Conservation (phyloP, 2,797 vertebrate species). For the Poliocrania exsul region DNA sequence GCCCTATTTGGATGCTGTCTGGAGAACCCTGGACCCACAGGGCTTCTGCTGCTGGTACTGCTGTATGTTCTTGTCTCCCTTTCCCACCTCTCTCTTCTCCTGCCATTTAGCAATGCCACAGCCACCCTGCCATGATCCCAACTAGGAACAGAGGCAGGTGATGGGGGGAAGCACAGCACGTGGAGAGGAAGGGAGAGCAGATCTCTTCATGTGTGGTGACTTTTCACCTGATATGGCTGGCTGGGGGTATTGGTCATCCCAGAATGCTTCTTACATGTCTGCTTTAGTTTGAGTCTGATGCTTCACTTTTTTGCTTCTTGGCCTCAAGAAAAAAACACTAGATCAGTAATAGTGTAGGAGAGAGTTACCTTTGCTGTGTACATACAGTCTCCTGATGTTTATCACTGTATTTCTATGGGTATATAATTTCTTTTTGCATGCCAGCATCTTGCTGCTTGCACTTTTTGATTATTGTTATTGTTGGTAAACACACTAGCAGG, state of each 20-base stretch:
- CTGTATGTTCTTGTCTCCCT: neutral
- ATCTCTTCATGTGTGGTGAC: accelerated
- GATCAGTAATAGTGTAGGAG: neutral
- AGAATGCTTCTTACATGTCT: neutral
- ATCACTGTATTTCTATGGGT: neutral
- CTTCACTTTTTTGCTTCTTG: neutral
- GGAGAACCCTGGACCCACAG: neutral
- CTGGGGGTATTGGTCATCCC: neutral
- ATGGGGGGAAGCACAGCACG: neutral
- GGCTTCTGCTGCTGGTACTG: neutral
- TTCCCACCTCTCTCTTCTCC: neutral
- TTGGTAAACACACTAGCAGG: neutral
- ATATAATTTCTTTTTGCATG: neutral
- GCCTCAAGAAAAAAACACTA: neutral
- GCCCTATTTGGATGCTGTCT: neutral
- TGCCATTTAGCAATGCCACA: neutral
- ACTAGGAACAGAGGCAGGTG: neutral
- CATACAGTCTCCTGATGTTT: neutral
- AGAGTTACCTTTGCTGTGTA: neutral
- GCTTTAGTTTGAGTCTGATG: neutral
- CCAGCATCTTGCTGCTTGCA: neutral
- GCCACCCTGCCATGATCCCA: neutral
- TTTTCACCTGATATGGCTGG: neutral
- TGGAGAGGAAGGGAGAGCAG: neutral
- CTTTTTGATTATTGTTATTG: neutral